Percentiles rank a stretch among this genome's conserved stretches.
Evolutionary conservation across 2,113 vertebrate genomes (phyloP).

Genomic region (Andinoacara biseriatus): DNA sequence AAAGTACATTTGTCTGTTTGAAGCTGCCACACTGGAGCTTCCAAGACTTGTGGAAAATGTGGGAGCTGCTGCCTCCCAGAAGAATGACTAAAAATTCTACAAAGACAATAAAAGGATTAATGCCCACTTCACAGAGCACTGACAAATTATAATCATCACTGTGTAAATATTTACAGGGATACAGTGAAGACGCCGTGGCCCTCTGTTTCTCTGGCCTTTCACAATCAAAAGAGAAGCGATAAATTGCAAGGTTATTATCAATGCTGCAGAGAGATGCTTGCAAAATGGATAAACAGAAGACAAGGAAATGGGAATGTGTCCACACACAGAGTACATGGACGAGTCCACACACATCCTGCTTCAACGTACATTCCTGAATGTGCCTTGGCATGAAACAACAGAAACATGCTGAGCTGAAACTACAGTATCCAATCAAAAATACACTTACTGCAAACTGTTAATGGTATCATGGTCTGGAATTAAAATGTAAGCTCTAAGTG

Average conservation of each 20-base stretch:
- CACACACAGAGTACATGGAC: neutral
- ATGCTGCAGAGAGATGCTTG: neutral
- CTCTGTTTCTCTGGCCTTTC: neutral
- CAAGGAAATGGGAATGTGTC: neutral
- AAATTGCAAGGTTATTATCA: neutral
- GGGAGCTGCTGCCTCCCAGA: neutral
- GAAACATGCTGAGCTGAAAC: neutral
- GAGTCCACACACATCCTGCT: constrained; percentile 27
- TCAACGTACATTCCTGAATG: constrained; percentile 51
- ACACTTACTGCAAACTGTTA: neutral
- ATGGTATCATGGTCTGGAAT: neutral
- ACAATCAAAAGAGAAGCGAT: neutral
- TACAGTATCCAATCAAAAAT: neutral
- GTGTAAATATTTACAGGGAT: neutral
- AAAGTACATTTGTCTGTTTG: neutral
- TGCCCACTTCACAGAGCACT: neutral
- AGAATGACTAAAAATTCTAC: neutral
- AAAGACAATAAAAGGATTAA: neutral
- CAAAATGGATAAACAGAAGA: neutral
- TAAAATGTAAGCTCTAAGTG: neutral
- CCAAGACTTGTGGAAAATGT: neutral
- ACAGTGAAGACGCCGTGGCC: neutral
- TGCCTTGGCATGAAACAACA: constrained; percentile 45
- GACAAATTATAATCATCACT: neutral
- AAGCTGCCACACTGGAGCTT: neutral